Evolutionary conservation across 1,140 invertebrate genomes (phyloP).

Genomic region (Trichoplusia ni): DNA sequence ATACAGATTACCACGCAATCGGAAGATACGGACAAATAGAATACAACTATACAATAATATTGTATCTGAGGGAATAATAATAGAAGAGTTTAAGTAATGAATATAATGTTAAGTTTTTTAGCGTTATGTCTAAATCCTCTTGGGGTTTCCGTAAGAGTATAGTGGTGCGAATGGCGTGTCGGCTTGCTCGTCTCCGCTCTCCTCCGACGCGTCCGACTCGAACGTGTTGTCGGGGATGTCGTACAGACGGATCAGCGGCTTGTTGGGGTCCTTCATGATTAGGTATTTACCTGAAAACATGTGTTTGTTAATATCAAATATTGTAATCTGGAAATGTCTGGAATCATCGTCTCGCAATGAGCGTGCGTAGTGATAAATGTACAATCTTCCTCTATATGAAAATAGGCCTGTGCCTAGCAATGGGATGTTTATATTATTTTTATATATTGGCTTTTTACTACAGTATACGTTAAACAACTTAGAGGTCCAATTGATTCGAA

Average conservation of each 20-base stretch:
- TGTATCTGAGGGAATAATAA: not conserved
- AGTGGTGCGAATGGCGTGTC: constrained; percentile 83
- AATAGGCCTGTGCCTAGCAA: no score
- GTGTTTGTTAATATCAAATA: not conserved
- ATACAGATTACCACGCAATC: constrained; percentile 12
- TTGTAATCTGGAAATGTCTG: no score
- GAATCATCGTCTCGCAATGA: no score
- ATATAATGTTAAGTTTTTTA: not conserved
- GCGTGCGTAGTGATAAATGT: no score
- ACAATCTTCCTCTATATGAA: no score
- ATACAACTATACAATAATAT: constrained; percentile 20
- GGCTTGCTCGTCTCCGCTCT: constrained; percentile 91
- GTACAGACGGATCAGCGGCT: constrained; percentile 97
- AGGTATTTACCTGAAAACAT: constrained; percentile 88
- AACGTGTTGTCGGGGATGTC: constrained; percentile 99
- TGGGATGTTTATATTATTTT: no score
- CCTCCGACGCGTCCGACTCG: constrained; percentile 97
- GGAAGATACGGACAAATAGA: constrained; percentile 17
- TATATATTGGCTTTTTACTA: no score
- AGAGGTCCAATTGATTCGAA: no score
- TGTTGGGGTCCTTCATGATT: constrained; percentile 99
- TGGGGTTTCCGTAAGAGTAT: constrained; percentile 76
- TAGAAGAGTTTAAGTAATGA: constrained; percentile 2
- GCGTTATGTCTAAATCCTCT: constrained; percentile 64
- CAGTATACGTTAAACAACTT: no score